phyloP scores from a whole-genome alignment of 2,888 invertebrate species.

The Sminthurides aquaticus region DNA sequence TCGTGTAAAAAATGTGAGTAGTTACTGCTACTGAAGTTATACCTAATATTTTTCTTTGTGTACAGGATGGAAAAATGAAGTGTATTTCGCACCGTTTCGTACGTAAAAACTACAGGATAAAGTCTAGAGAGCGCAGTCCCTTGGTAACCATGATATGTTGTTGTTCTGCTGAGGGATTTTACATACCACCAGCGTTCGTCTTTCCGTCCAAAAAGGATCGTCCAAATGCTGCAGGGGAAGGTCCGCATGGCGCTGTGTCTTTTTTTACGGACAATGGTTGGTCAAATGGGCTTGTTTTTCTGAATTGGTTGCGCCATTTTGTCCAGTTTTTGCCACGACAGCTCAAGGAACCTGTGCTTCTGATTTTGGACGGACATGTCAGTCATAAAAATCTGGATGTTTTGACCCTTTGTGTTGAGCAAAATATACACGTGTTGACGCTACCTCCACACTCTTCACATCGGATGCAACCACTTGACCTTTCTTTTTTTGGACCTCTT shows the following conservation, averaged over 20 bases:
- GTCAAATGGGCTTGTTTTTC: conserved; percentile 30
- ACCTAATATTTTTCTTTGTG: not conserved
- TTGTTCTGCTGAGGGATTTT: conserved; percentile 20
- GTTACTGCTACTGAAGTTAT: too few relatives aligned
- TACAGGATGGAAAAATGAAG: not conserved
- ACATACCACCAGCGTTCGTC: conserved; percentile 24
- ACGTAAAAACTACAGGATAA: conserved; percentile 5
- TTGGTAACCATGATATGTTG: conserved; percentile 20
- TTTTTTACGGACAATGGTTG: conserved; percentile 14
- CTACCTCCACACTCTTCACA: conserved; percentile 45
- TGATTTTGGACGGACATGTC: conserved; percentile 44
- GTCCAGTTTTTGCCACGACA: conserved; percentile 44
- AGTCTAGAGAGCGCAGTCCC: conserved; percentile 15
- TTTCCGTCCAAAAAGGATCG: conserved; percentile 16
- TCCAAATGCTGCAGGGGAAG: conserved; percentile 5
- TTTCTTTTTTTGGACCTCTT: conserved; percentile 43
- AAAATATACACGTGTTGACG: conserved; percentile 43
- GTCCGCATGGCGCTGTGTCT: conserved; percentile 11
- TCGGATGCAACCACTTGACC: conserved; percentile 41
- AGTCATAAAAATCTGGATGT: conserved; percentile 43
- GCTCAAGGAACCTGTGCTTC: conserved; percentile 45
- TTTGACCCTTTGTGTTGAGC: conserved; percentile 36
- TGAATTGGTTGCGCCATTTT: conserved; percentile 45
- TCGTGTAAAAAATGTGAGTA: too few relatives aligned
- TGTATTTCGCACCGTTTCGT: conserved; percentile 11